Evolutionary conservation across 1,140 invertebrate species (phyloP), one percentile per base, ranked within the genome.

Genomic region (Mamestra configurata): DNA sequence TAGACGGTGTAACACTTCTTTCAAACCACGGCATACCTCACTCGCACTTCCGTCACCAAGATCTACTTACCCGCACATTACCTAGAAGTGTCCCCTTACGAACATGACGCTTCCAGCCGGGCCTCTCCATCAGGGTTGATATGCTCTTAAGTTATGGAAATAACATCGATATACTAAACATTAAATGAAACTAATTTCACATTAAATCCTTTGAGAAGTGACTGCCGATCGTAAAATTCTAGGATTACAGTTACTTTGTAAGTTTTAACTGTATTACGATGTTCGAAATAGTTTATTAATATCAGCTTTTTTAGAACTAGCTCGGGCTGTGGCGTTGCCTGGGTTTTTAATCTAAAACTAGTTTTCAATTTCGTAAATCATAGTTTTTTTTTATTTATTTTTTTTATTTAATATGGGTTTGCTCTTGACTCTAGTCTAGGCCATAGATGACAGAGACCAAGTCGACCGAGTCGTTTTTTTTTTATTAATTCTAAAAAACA

Each of bases 91-190:
- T 68, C 13, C 4, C 24, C n/a, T 66, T 43, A 43, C 18, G 0
- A 43, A 18, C 61, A 31, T 49, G 43, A 53, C n/a, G 4, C 18
- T 40, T 43, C 31, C 13, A 31, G n/a, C n/a, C 8, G 43, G 37
- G 10, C 20, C 27, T 18, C 22, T 71, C 35, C 35, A 75, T 75
- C 51, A 75, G 51, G 1, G 18, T n/a, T 10, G 18, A 49, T 77
- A n/a, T 53, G n/a, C 49, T 22, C 66, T 22, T 61, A 72, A 59
- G 15, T 81, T 81, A 81, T 64, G 53, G 24, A 64, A 81, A 72
- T 77, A 37, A 24, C 35, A 24, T 71, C n/a, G 37, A 80, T 66
- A 31, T 53, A 51, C 27, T 76, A 46, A 20, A 40, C 31, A 81
- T 43, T 72, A 81, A 27, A 55, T 40, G 64, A 72, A 59, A 81